Evolutionary conservation across 2,888 invertebrate genomes (phyloP).

Genomic region (Abrostola tripartita): DNA sequence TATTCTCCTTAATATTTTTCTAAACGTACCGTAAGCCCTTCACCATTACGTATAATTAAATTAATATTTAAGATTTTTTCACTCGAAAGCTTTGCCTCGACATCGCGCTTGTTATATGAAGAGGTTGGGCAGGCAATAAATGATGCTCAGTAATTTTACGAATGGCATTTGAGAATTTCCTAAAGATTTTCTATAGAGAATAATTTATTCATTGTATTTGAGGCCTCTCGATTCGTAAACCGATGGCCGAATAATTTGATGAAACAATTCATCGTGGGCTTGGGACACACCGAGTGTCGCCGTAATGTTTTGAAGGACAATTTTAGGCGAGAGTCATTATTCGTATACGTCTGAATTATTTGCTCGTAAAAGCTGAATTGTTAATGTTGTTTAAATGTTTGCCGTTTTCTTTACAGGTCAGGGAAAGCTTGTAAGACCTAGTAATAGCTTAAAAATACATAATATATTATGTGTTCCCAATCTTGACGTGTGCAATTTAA

Average conservation of each 20-base stretch:
- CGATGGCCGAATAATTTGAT: slow-evolving; percentile 72
- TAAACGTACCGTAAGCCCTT: slow-evolving; percentile 57
- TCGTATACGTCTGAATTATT: too few relatives aligned
- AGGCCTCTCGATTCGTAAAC: slow-evolving; percentile 56
- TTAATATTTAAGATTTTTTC: slow-evolving; percentile 51
- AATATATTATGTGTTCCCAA: too few relatives aligned
- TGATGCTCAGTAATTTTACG: slow-evolving; percentile 47
- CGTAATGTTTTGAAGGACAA: not conserved
- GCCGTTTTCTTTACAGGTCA: too few relatives aligned
- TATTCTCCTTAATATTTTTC: slow-evolving; percentile 63
- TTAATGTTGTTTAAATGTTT: too few relatives aligned
- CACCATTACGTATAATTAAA: slow-evolving; percentile 65
- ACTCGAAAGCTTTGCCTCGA: slow-evolving; percentile 20
- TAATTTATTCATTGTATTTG: slow-evolving; percentile 62
- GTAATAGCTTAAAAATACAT: too few relatives aligned
- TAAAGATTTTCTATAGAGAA: slow-evolving; percentile 47
- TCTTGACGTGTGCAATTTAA: too few relatives aligned
- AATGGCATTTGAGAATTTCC: slow-evolving; percentile 47
- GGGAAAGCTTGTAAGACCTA: too few relatives aligned
- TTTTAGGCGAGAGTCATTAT: too few relatives aligned
- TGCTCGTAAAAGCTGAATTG: too few relatives aligned
- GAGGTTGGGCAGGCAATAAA: slow-evolving; percentile 39
- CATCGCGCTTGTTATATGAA: slow-evolving; percentile 45
- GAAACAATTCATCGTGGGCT: slow-evolving; percentile 64
- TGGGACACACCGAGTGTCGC: slow-evolving; percentile 40